Base-by-base conservation (phyloP, 1,140 invertebrate species). In the Camponotus pennsylvanicus region DNA sequence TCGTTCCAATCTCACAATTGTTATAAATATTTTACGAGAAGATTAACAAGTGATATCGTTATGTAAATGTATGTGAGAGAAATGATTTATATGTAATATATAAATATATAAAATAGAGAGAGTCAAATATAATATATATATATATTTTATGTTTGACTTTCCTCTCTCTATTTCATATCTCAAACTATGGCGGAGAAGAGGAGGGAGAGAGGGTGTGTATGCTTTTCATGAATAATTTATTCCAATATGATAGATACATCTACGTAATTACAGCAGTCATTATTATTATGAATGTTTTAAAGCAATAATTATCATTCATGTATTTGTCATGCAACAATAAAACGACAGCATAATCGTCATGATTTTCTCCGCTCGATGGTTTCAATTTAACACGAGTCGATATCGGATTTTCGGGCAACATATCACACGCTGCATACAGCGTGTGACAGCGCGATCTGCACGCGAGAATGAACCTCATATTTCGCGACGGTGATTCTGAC, bases 391-490 rank as follows among this genome's bases (percentile, higher is more conserved):
- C 8, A 32, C 34, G 7, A 57, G 9, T 70, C 13, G 21, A 70
- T 67, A 21, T 78, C 18, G 32, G 40, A 70, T 5, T 13, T 34
- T 82, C 9, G 18, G 13, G n/a, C 40, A 67, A 67, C 45, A 55
- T 32, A 52, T 80, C 27, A 37, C 6, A 11, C 49, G 49, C 34
- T 27, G 49, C n/a, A 32, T 11, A 59, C 45, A 27, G 7, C 55
- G 49, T 52, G 76, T 55, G 66, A 59, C 37, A 59, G 9, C 27
- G 67, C 77, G 45, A 79, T 79, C 76, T 64, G 40, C 40, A 66
- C 67, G 55, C 27, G 52, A 11, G 57, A 73, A 73, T 49, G 32
- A 73, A 83, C 40, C 18, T 83, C 18, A 75, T 83, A 73, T 83
- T 73, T 82, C 21, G 27, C 42, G 32, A 75, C 52, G 69, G 11